These are phyloP conservation scores for Melanaphis sacchari DNA, from an alignment of 1,140 invertebrate species.

Conservation along the genomic window DNA sequence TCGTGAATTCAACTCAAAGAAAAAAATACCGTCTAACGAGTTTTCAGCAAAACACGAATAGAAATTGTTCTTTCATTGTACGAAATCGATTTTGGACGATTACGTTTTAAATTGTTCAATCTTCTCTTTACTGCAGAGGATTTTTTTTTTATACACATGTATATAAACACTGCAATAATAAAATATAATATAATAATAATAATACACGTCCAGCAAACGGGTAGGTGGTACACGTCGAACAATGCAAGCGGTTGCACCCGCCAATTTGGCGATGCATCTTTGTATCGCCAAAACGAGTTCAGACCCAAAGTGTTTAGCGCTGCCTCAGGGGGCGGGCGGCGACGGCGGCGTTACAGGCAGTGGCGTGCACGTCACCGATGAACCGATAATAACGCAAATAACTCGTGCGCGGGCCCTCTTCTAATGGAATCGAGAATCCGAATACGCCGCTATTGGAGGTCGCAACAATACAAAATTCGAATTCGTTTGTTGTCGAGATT, in stretches of 20 bases:
- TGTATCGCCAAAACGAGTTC: conserved; percentile 36
- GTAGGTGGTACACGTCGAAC: background rate
- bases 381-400: conserved; percentile 53
- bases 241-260: conserved; percentile 40
- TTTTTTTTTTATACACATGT: background rate
- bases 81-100: conserved; percentile 27
- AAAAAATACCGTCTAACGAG: background rate
- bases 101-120: conserved; percentile 41
- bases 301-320: conserved; percentile 34
- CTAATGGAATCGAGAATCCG: conserved; percentile 2
- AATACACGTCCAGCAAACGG: background rate
- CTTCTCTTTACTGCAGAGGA: background rate
- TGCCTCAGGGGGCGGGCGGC: background rate
- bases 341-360: too few relatives aligned
- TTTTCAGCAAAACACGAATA: background rate
- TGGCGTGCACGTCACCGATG: conserved; percentile 23
- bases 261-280: conserved; percentile 42
- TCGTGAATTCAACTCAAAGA: background rate
- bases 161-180: background rate
- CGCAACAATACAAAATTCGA: conserved; percentile 39
- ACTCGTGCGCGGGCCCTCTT: conserved; percentile 15
- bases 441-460: background rate
- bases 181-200: conserved; percentile 21
- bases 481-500: conserved; percentile 38
- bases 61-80: conserved; percentile 11